phyloP scores from a whole-genome alignment of 1,140 invertebrate species.

The Trissolcus basalis region DNA sequence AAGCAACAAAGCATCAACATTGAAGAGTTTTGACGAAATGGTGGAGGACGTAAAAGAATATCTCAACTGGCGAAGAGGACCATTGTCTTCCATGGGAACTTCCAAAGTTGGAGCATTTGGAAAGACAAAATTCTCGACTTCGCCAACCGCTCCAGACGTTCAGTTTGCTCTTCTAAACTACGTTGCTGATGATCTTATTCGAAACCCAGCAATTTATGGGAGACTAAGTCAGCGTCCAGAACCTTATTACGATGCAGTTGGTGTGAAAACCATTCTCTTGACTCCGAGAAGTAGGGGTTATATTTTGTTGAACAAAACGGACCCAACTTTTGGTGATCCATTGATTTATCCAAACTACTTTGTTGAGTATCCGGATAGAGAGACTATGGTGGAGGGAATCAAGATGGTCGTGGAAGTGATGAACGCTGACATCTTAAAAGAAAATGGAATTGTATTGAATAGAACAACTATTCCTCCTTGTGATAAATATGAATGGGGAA shows the following conservation, averaged over 20 bases:
- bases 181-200: background rate
- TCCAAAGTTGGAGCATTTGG: constrained; percentile 65
- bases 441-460: constrained; percentile 58
- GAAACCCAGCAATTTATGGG: background rate
- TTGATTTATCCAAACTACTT: constrained; percentile 80
- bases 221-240: constrained; percentile 61
- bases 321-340: constrained; percentile 79
- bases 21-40: constrained; percentile 72
- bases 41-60: constrained; percentile 77
- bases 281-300: constrained; percentile 75
- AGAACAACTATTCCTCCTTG: constrained; percentile 64
- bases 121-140: constrained; percentile 62
- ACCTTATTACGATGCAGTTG: constrained; percentile 70
- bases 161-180: constrained; percentile 71
- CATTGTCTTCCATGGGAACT: constrained; percentile 67
- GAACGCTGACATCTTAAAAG: constrained; percentile 50
- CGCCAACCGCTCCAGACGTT: constrained; percentile 78
- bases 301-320: constrained; percentile 73
- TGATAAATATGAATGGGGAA: constrained; percentile 68
- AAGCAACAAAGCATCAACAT: constrained; percentile 75
- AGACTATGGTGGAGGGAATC: constrained; percentile 72
- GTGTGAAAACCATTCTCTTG: constrained; percentile 71
- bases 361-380: constrained; percentile 69
- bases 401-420: constrained; percentile 62
- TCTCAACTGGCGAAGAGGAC: constrained; percentile 62